Evolutionary conservation across 2,113 vertebrate species (phyloP).

Genomic region (Haemorhous mexicanus): DNA sequence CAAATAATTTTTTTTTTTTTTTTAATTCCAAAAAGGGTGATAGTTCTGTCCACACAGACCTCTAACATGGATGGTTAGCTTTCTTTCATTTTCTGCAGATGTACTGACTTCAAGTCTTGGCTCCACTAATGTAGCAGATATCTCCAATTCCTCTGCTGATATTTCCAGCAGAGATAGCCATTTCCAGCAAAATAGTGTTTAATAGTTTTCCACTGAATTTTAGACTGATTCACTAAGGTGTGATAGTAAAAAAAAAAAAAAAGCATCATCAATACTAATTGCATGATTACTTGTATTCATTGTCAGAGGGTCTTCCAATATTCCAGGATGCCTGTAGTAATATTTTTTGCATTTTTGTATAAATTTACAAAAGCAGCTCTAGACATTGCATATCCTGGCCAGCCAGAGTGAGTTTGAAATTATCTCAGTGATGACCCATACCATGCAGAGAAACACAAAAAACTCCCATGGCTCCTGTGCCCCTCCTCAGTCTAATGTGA

Average conservation of each 20-base stretch:
- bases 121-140: neutral
- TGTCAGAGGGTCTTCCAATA: neutral
- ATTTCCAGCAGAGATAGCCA: neutral
- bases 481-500: neutral
- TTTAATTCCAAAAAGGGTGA: fast-evolving
- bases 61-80: neutral
- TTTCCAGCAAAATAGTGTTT: neutral
- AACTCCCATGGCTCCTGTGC: neutral
- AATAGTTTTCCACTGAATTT: neutral
- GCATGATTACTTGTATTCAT: neutral
- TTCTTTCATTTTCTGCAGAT: neutral
- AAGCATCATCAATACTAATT: fast-evolving
- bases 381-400: neutral
- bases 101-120: neutral
- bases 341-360: neutral
- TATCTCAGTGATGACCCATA: neutral
- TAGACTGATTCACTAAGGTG: neutral
- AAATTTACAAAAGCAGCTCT: neutral
- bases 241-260: neutral
- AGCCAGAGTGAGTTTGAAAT: neutral
- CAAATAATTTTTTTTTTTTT: neutral
- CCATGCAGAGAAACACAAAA: neutral
- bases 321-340: neutral
- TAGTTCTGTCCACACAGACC: neutral
- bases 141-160: neutral